Evolutionary conservation across 2,888 invertebrate species (phyloP).

Genomic region (Acleris literana): DNA sequence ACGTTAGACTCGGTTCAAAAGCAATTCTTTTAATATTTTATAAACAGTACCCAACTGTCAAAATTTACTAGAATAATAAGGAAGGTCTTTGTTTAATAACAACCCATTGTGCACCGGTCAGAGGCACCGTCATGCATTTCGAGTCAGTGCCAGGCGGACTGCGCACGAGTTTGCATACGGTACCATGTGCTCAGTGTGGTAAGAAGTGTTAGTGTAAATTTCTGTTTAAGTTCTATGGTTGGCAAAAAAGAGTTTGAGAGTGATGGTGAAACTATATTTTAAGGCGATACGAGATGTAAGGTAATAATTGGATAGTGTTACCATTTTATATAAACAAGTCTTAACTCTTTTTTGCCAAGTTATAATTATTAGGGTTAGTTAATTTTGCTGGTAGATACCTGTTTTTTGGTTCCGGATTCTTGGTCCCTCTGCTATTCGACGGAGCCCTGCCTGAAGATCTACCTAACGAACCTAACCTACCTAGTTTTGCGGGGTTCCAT

Average conservation of each 20-base stretch:
- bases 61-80: slow-evolving; percentile 11
- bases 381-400: no score
- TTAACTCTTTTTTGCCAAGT: no score
- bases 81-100: slow-evolving; percentile 35
- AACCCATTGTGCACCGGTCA: slow-evolving; percentile 18
- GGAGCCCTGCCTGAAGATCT: no score
- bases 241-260: neutral
- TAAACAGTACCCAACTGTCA: slow-evolving; percentile 18
- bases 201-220: neutral
- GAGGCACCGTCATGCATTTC: slow-evolving; percentile 3
- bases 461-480: no score
- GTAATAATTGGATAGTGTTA: no score
- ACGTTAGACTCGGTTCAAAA: slow-evolving; percentile 7
- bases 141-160: neutral
- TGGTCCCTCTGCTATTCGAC: no score
- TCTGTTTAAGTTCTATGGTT: neutral
- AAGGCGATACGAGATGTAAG: no score
- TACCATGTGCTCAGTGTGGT: slow-evolving; percentile 8
- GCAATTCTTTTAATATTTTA: slow-evolving; percentile 18
- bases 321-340: no score
- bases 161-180: neutral
- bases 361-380: no score
- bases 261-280: no score
- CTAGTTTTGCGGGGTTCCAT: no score
- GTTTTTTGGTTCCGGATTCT: no score